Conservation (phyloP, 2,888 invertebrate genomes). For the Cephus spinipes region DNA sequence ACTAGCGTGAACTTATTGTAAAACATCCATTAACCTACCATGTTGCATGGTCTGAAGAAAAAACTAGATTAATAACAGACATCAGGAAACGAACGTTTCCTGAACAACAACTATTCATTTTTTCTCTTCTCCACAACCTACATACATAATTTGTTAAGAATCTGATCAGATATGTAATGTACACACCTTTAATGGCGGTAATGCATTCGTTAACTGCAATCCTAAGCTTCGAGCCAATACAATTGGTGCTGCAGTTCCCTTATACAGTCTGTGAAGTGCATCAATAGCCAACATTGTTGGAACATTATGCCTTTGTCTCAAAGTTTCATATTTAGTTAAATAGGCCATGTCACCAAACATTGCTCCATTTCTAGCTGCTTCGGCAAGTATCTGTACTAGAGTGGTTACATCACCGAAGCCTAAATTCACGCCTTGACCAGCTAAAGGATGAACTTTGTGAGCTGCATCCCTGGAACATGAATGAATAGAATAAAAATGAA, state of each 20-base stretch:
- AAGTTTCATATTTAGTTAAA: slow-evolving; percentile 86
- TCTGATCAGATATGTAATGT: slow-evolving; percentile 16
- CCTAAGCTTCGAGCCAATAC: slow-evolving; percentile 87
- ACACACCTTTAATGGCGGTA: slow-evolving; percentile 79
- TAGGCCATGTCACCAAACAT: slow-evolving; percentile 78
- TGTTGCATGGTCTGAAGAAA: not conserved
- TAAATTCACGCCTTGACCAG: slow-evolving; percentile 97
- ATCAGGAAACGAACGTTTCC: not conserved
- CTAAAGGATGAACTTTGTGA: slow-evolving; percentile 94
- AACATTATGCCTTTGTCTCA: slow-evolving; percentile 86
- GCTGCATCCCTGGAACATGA: slow-evolving; percentile 78
- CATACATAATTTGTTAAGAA: not conserved
- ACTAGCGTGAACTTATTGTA: not conserved
- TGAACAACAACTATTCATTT: not conserved
- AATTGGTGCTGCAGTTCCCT: slow-evolving; percentile 77
- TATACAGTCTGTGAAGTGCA: slow-evolving; percentile 86
- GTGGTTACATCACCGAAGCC: slow-evolving; percentile 93
- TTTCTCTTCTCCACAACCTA: not conserved
- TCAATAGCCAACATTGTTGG: slow-evolving; percentile 91
- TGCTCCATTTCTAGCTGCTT: slow-evolving; percentile 79
- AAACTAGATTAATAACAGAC: not conserved
- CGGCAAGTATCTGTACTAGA: slow-evolving; percentile 78
- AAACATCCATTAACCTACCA: not conserved
- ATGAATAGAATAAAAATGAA: slow-evolving; percentile 32
- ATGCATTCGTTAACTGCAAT: slow-evolving; percentile 82